phyloP scores from a whole-genome alignment of 2,797 vertebrate species.

The Nyctalus aviator region DNA sequence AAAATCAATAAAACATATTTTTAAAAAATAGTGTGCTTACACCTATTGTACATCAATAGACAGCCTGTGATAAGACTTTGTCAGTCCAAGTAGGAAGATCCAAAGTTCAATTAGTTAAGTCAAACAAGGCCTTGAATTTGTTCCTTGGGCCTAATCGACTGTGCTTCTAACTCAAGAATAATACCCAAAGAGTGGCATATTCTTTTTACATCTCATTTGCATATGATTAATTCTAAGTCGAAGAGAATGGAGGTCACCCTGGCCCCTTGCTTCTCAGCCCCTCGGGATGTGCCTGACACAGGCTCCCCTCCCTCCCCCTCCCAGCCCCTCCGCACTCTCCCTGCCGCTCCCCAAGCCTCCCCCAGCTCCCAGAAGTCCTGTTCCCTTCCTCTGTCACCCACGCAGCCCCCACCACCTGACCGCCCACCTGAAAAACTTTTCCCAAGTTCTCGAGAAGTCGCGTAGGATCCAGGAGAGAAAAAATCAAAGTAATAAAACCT shows the following conservation, averaged over 20 bases:
- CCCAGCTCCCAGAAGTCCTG: constrained; percentile 35
- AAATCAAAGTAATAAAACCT: constrained; percentile 87
- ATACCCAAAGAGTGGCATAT: constrained; percentile 75
- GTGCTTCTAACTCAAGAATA: constrained; percentile 78
- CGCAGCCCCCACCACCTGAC: constrained; percentile 70
- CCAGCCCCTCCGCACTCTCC: neutral
- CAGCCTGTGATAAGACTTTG: neutral
- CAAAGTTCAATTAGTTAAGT: constrained; percentile 59
- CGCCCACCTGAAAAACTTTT: constrained; percentile 83
- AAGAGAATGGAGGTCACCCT: constrained; percentile 60
- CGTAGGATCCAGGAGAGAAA: constrained; percentile 84
- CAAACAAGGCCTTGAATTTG: constrained; percentile 73
- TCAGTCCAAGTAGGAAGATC: constrained; percentile 36
- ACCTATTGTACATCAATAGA: neutral
- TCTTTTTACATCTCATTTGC: constrained; percentile 82
- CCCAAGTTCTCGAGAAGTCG: constrained; percentile 82
- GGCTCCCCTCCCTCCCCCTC: neutral
- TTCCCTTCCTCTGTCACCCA: constrained; percentile 65
- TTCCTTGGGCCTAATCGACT: constrained; percentile 67
- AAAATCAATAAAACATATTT: too few species aligned
- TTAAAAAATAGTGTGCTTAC: neutral
- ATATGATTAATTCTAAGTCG: constrained; percentile 77
- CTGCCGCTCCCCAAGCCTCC: neutral
- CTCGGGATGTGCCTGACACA: neutral
- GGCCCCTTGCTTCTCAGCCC: constrained; percentile 4